These are phyloP conservation scores for Falcaria lacertinaria DNA, from an alignment of 2,888 invertebrate species.

Conservation along the genomic window DNA sequence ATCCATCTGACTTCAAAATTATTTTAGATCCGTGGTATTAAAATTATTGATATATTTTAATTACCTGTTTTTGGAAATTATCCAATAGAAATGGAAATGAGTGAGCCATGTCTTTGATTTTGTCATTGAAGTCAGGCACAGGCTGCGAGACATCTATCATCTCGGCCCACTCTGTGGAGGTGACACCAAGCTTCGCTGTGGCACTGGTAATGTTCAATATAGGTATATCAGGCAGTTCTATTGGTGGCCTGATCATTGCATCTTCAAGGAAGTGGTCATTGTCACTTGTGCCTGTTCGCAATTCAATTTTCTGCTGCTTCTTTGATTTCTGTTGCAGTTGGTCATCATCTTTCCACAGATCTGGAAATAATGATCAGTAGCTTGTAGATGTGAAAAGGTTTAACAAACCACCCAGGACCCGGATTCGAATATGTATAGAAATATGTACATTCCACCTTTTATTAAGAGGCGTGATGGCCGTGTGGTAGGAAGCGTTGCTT, in stretches of 20 bases:
- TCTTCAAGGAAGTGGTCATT: constrained; percentile 63
- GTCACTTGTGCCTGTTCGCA: constrained; percentile 33
- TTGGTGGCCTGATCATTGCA: constrained; percentile 54
- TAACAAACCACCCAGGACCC: too few relatives aligned
- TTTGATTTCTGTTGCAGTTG: constrained; percentile 31
- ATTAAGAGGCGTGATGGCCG: too few relatives aligned
- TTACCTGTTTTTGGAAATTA: constrained; percentile 95
- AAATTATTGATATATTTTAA: too few relatives aligned
- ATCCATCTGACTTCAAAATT: too few relatives aligned
- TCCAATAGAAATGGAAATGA: constrained; percentile 95
- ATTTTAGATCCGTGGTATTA: too few relatives aligned
- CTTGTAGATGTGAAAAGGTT: too few relatives aligned
- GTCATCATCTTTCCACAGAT: constrained; percentile 70
- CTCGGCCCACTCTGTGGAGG: constrained; percentile 91
- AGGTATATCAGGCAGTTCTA: constrained; percentile 75
- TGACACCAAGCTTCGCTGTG: constrained; percentile 54
- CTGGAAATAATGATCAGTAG: constrained; percentile 23
- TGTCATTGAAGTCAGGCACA: constrained; percentile 88
- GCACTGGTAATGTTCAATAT: constrained; percentile 84
- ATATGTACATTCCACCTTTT: constrained; percentile 10
- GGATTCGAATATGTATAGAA: too few relatives aligned
- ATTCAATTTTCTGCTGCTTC: constrained; percentile 31
- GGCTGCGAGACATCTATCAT: constrained; percentile 90
- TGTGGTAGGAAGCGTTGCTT: too few relatives aligned
- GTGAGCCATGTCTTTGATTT: constrained; percentile 91